Evolutionary conservation across 2,797 vertebrate genomes (phyloP).

Genomic region (Rhadinocentrus ornatus): DNA sequence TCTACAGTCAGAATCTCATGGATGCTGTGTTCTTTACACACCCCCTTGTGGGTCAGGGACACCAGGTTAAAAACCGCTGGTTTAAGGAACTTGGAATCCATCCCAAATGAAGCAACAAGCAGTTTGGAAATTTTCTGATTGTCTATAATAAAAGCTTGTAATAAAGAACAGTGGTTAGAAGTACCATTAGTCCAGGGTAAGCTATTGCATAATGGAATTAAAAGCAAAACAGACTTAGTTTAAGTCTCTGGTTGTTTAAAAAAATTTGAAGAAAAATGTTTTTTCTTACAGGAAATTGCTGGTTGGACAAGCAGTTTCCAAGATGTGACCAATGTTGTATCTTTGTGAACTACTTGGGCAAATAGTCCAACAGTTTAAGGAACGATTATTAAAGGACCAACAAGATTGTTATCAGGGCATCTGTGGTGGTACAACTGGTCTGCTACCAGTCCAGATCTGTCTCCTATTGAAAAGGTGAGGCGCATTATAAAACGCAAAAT

Average conservation of each 20-base stretch:
- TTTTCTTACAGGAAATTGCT: background rate
- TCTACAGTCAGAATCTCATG: too few relatives aligned
- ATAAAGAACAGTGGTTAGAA: background rate
- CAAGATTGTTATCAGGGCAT: too few relatives aligned
- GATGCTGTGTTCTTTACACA: too few relatives aligned
- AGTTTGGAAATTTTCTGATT: background rate
- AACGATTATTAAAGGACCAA: too few relatives aligned
- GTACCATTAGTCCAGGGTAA: background rate
- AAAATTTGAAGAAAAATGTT: background rate
- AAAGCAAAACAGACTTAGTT: background rate
- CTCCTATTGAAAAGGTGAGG: background rate
- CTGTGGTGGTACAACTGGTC: background rate
- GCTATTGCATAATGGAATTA: background rate
- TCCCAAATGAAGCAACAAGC: background rate
- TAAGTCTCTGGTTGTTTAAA: background rate
- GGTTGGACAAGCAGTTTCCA: too few relatives aligned
- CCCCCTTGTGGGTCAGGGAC: too few relatives aligned
- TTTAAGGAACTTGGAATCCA: background rate
- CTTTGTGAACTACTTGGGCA: too few relatives aligned
- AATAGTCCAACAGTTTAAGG: too few relatives aligned
- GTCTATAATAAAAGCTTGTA: background rate
- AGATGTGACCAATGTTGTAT: too few relatives aligned
- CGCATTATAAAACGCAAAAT: background rate
- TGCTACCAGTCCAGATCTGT: background rate
- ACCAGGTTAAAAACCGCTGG: too few relatives aligned